phyloP scores from a whole-genome alignment of 2,888 invertebrate species.

The Drosophila meridionalis region DNA sequence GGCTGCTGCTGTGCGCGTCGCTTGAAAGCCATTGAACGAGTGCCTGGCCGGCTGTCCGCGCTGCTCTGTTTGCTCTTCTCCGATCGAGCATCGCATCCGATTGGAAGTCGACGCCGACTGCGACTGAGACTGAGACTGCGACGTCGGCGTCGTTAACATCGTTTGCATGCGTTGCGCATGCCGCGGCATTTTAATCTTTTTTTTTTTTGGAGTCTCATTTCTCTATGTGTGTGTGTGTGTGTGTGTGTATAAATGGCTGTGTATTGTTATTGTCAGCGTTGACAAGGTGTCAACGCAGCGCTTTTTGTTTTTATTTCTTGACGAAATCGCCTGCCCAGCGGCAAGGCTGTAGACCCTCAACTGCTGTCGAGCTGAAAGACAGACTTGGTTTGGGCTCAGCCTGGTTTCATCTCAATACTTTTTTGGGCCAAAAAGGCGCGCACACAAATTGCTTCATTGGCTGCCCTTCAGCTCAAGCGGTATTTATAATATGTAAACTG shows the following conservation, averaged over 20 bases:
- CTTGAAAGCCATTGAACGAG: constrained; percentile 68
- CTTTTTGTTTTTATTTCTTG: constrained; percentile 41
- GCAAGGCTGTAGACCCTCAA: constrained; percentile 31
- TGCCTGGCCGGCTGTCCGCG: constrained; percentile 29
- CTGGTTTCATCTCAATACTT: constrained; percentile 5
- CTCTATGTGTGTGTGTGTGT: not conserved
- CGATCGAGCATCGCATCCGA: constrained; percentile 51
- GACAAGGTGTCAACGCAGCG: constrained; percentile 57
- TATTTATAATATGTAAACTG: too few species aligned
- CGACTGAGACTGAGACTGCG: constrained; percentile 10
- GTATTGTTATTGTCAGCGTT: constrained; percentile 43
- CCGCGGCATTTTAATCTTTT: constrained; percentile 57
- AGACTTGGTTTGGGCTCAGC: not conserved
- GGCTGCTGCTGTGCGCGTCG: constrained; percentile 41
- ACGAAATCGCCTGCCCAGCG: constrained; percentile 25
- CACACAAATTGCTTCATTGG: constrained; percentile 28
- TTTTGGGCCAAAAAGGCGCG: constrained; percentile 24
- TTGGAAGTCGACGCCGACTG: constrained; percentile 11
- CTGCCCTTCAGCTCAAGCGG: not conserved
- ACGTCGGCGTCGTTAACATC: constrained; percentile 48
- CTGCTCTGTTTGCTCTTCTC: constrained; percentile 41
- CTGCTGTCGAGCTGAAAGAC: constrained; percentile 24
- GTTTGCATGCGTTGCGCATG: constrained; percentile 72
- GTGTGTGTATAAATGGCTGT: constrained; percentile 13
- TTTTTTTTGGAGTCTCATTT: constrained; percentile 4